Evolutionary conservation across 2,113 vertebrate genomes (phyloP), one percentile per base, ranked within the genome.

Genomic region (Sorex araneus): DNA sequence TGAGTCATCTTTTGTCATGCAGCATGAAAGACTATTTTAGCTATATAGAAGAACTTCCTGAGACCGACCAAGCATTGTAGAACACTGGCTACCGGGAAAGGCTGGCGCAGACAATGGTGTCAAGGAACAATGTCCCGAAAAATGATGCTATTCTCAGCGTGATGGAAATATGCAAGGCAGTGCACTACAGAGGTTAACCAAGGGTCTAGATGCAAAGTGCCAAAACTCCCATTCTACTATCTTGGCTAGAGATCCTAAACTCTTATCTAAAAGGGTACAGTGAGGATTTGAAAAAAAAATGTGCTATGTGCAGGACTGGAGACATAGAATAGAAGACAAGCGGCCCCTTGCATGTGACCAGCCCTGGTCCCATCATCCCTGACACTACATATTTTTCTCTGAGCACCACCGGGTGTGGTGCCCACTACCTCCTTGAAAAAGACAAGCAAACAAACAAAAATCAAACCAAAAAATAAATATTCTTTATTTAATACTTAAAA

Each of bases 11-110:
- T 74, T 69, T 57, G 75, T 84, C 43, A 23, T 25, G 12, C 45
- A 91, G 82, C 78, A 76, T 36, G 57, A 50, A 28, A 94, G 81
- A 45, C 21, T 34, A 34, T 71, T 74, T 94, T 19, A 83, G 89
- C 28, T 84, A 36, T 63, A 63, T 47, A 86, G 87, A 77, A 79
- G 80, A 89, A 71, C 47, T 79, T 89, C 78, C 64, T 28, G 63
- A 86, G 60, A 64, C 21, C 18, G 19, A 21, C 57, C 13, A 27
- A 57, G 71, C 36, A 34, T 0, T 15, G 25, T 13, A 43, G 45
- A 70, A 45, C 43, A 30, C 19, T 25, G 63, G 15, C 47, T 60
- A 34, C 70, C 11, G 57, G 15, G 32, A 73, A 64, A 87, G 80
- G 47, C 64, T 79, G 43, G 3, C 27, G 8, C 10, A 54, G 79